Percentiles rank a stretch among this genome's conserved stretches.
phyloP scores from a whole-genome alignment of 2,888 invertebrate species.

The Archips xylosteana region DNA sequence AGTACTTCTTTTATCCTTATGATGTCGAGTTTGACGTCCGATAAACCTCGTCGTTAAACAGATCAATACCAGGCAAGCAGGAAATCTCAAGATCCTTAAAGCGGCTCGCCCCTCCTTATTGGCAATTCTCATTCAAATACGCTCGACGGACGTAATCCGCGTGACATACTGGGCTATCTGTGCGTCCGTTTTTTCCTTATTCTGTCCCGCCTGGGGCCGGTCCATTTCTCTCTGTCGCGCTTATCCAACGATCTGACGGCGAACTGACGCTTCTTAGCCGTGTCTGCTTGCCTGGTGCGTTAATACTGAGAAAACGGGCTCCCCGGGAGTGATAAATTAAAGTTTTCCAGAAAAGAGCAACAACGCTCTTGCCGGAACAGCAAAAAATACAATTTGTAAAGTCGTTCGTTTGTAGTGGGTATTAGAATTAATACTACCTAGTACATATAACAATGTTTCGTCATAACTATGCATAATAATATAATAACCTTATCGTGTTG shows the following conservation, averaged over 20 bases:
- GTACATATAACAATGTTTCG: not conserved
- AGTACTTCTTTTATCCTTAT: conserved; percentile 14
- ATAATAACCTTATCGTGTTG: not conserved
- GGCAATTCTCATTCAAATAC: conserved; percentile 83
- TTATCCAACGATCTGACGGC: conserved; percentile 80
- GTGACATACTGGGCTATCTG: conserved; percentile 79
- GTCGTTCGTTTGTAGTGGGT: no score
- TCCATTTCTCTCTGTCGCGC: conserved; percentile 82
- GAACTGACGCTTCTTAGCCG: conserved; percentile 73
- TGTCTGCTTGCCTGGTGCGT: conserved; percentile 64
- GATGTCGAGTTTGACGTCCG: conserved; percentile 19
- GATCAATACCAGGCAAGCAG: conserved; percentile 71
- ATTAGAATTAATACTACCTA: no score
- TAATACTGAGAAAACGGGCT: conserved; percentile 46
- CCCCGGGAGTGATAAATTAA: conserved; percentile 37
- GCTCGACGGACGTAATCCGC: conserved; percentile 72
- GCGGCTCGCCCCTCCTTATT: conserved; percentile 68
- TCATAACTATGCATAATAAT: not conserved
- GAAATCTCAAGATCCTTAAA: conserved; percentile 67
- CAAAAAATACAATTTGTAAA: conserved; percentile 10
- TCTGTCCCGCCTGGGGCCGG: conserved; percentile 66
- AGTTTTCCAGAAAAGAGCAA: conserved; percentile 32
- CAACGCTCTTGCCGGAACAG: not conserved
- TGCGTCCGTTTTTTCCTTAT: conserved; percentile 77
- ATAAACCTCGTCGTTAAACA: conserved; percentile 54